A percentile compares a stretch with the other conserved stretches of the same genome.
Evolutionary conservation across 2,888 invertebrate species (phyloP).

Genomic region (Zygogramma bicolorata): DNA sequence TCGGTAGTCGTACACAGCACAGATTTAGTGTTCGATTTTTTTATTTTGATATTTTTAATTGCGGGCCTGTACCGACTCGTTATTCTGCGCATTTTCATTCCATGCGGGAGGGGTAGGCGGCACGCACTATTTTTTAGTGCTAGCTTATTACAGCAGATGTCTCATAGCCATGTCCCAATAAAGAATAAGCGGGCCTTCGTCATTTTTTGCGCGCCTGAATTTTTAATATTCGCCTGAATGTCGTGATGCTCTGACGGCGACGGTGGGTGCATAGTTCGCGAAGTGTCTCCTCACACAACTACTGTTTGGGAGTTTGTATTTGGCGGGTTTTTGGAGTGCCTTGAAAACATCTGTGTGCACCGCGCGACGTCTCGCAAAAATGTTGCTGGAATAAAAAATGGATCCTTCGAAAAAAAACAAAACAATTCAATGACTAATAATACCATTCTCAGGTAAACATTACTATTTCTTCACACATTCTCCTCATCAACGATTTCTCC

Average conservation of each 20-base stretch:
- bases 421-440: constrained; percentile 50
- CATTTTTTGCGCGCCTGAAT: constrained; percentile 68
- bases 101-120: constrained; percentile 67
- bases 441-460: constrained; percentile 49
- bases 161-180: constrained; percentile 71
- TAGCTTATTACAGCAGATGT: constrained; percentile 76
- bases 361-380: constrained; percentile 48
- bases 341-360: constrained; percentile 51
- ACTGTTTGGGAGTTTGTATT: constrained; percentile 55
- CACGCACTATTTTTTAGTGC: constrained; percentile 76
- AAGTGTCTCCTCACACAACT: constrained; percentile 34
- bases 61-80: constrained; percentile 69
- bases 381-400: constrained; percentile 51
- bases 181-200: constrained; percentile 65
- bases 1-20: constrained; percentile 45
- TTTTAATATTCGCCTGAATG: constrained; percentile 66
- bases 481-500: background rate
- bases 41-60: constrained; percentile 72
- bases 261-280: constrained; percentile 37
- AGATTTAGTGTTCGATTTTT: constrained; percentile 62
- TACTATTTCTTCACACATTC: background rate
- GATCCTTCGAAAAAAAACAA: constrained; percentile 48
- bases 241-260: constrained; percentile 62
- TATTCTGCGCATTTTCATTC: constrained; percentile 74
- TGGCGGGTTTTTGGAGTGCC: constrained; percentile 58